Evolutionary conservation across 2,797 vertebrate genomes (phyloP).

Genomic region (Dryobates pubescens): DNA sequence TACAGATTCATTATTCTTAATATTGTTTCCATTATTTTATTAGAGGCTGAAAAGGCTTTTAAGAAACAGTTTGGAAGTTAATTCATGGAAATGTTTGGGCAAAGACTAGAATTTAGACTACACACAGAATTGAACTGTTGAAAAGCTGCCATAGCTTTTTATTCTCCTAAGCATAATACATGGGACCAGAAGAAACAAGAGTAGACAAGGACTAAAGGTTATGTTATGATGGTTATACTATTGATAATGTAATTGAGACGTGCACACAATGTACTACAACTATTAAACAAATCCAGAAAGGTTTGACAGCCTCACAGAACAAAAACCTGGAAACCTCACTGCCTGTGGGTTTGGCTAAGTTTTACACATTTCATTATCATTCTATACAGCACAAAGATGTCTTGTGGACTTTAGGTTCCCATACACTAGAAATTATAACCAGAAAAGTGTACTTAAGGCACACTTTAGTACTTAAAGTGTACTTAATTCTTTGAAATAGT

Average conservation of each 20-base stretch:
- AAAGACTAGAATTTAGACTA: not conserved
- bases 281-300: not conserved
- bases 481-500: not conserved
- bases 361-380: not conserved
- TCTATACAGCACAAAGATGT: not conserved
- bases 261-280: not conserved
- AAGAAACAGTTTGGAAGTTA: constrained; percentile 32
- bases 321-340: not conserved
- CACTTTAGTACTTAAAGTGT: too few species aligned
- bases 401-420: not conserved
- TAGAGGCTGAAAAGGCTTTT: constrained; percentile 33
- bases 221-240: not conserved
- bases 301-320: not conserved
- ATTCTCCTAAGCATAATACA: not conserved
- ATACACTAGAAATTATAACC: not conserved
- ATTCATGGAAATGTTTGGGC: constrained; percentile 9
- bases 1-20: constrained; percentile 37
- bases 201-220: not conserved
- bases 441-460: not conserved
- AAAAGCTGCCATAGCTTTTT: constrained; percentile 8
- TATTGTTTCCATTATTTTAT: constrained; percentile 65
- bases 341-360: not conserved
- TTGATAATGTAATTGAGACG: not conserved
- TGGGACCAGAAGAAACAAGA: not conserved
- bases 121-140: not conserved